phyloP scores from a whole-genome alignment of 2,888 invertebrate genomes.

The Calliphora vomitoria region DNA sequence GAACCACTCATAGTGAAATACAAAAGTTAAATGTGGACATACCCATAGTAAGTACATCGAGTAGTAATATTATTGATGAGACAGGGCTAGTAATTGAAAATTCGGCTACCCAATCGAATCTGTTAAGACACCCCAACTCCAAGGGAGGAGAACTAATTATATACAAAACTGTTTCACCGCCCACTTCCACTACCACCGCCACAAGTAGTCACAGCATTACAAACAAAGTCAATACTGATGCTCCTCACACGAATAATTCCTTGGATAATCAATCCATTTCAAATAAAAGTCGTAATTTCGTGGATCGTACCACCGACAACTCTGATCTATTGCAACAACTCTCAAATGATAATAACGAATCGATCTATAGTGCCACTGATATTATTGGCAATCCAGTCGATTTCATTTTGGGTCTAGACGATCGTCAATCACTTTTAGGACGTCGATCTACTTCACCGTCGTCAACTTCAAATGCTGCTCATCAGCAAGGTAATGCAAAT shows the following conservation, averaged over 20 bases:
- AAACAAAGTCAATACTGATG: constrained; percentile 76
- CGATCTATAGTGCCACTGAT: constrained; percentile 80
- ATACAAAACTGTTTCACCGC: constrained; percentile 81
- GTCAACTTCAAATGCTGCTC: constrained; percentile 7
- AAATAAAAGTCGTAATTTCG: constrained; percentile 78
- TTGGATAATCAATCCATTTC: constrained; percentile 77
- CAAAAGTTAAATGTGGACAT: constrained; percentile 76
- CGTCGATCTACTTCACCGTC: constrained; percentile 75
- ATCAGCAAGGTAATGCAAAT: constrained; percentile 71
- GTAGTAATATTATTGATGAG: constrained; percentile 75
- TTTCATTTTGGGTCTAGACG: constrained; percentile 76
- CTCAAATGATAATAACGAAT: constrained; percentile 81
- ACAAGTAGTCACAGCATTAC: constrained; percentile 75
- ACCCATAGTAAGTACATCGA: constrained; percentile 77
- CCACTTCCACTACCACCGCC: constrained; percentile 79
- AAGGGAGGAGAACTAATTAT: constrained; percentile 79
- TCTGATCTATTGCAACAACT: constrained; percentile 82
- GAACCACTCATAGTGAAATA: constrained; percentile 54
- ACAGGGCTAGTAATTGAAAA: constrained; percentile 72
- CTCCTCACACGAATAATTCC: constrained; percentile 77
- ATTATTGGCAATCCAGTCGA: constrained; percentile 75
- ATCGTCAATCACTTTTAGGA: constrained; percentile 78
- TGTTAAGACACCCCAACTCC: constrained; percentile 63
- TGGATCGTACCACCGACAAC: constrained; percentile 75
- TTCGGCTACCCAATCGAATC: constrained; percentile 76